phyloP scores from a whole-genome alignment of 64 coral and sea anemone genomes.

The Montipora capricornis region DNA sequence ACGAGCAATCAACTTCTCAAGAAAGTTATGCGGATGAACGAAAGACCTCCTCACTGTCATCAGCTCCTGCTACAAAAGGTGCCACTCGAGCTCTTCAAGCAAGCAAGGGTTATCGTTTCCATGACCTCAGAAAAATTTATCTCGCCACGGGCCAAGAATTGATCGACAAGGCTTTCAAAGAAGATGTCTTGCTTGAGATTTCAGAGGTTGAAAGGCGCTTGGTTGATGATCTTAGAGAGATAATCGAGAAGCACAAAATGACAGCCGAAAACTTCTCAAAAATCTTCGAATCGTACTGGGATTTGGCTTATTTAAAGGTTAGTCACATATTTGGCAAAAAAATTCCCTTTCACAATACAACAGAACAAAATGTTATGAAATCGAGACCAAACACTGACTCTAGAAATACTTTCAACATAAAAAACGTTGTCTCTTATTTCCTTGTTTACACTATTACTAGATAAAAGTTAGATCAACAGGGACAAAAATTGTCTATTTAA shows the following conservation, averaged over 20 bases:
- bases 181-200: background rate
- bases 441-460: too few species aligned
- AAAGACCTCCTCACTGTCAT: background rate
- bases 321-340: background rate
- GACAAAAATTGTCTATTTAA: too few species aligned
- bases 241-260: background rate
- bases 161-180: background rate
- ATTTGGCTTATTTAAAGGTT: background rate
- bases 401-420: too few species aligned
- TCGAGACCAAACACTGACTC: too few species aligned
- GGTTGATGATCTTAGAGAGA: slow-evolving; percentile 6
- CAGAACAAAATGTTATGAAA: background rate
- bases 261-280: background rate
- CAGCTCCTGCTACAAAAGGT: background rate
- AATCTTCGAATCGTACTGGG: background rate
- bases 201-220: background rate
- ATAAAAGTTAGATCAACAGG: too few species aligned
- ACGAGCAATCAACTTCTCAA: background rate
- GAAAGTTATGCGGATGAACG: background rate
- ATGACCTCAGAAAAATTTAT: slow-evolving; percentile 17
- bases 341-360: background rate
- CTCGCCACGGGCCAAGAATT: background rate
- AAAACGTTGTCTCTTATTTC: too few species aligned
- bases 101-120: background rate
- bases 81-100: background rate